Evolutionary conservation across 2,797 vertebrate species (phyloP).

Genomic region (Macropus fuliginosus): DNA sequence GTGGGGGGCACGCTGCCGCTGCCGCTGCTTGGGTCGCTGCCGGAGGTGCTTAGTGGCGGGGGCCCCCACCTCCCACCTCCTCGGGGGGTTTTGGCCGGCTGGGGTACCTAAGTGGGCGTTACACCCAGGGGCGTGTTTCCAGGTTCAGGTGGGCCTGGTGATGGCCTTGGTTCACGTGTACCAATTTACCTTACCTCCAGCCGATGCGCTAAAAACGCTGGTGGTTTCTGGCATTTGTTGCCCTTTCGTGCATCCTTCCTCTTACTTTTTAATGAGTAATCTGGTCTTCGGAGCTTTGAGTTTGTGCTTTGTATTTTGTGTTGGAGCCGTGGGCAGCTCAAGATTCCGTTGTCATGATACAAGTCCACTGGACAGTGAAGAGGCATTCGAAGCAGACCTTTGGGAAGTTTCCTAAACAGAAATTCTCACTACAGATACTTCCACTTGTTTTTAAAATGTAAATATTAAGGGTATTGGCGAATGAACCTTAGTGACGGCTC

Average conservation of each 20-base stretch:
- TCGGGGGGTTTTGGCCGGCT: too few relatives aligned
- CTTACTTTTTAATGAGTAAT: background rate
- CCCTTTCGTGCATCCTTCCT: background rate
- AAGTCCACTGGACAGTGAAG: background rate
- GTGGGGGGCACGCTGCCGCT: too few relatives aligned
- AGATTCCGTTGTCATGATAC: background rate
- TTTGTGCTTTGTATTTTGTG: background rate
- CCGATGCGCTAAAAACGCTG: background rate
- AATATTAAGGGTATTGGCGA: background rate
- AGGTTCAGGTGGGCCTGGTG: background rate
- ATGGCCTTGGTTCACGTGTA: background rate
- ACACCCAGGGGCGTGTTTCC: background rate
- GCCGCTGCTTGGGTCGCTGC: too few relatives aligned
- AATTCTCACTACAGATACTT: background rate
- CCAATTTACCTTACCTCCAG: too few relatives aligned
- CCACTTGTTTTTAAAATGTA: background rate
- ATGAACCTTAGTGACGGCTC: background rate
- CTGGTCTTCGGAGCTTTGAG: background rate
- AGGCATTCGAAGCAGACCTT: background rate
- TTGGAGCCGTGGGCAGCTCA: background rate
- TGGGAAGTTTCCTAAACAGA: background rate
- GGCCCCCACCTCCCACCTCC: too few relatives aligned
- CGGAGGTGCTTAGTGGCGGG: too few relatives aligned
- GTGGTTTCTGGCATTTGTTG: background rate
- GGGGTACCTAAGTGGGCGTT: accelerated